Conservation (phyloP, 2,888 invertebrate genomes). For the Hypomecis atomaria region DNA sequence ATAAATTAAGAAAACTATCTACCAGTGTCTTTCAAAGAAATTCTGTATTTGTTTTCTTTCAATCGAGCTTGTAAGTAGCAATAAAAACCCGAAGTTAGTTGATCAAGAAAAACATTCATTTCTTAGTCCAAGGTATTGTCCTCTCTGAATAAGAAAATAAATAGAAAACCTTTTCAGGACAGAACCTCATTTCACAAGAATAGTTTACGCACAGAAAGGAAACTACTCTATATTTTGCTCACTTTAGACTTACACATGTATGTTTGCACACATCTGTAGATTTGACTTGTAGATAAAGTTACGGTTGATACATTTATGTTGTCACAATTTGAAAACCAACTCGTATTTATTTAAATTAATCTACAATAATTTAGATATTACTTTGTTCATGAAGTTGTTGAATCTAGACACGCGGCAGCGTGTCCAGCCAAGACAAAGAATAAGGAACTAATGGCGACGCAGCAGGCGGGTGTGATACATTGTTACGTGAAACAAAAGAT, state of each 20-base stretch:
- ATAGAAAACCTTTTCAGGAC: neutral
- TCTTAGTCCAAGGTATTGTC: neutral
- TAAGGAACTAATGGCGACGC: too few species aligned
- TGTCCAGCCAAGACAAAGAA: too few species aligned
- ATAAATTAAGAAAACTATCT: too few species aligned
- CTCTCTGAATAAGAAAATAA: conserved; percentile 4
- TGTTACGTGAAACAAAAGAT: too few species aligned
- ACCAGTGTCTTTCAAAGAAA: neutral
- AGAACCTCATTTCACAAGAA: conserved; percentile 4
- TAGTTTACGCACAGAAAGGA: conserved; percentile 1
- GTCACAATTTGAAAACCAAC: too few species aligned
- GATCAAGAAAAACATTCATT: conserved; percentile 7
- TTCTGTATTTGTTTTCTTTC: conserved; percentile 1
- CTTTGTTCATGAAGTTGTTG: too few species aligned
- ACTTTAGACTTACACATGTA: neutral
- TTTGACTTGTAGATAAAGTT: neutral
- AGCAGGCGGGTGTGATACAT: too few species aligned
- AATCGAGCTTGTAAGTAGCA: neutral
- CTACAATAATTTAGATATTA: too few species aligned
- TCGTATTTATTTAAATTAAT: too few species aligned
- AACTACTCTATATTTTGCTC: neutral
- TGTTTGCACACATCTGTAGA: neutral
- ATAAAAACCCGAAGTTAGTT: conserved; percentile 3
- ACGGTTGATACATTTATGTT: too few species aligned
- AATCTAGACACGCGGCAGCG: too few species aligned